Percentiles rank a stretch among this genome's conserved stretches.
Conservation (phyloP, 53 echinoderm and acorn worm species). For the Echinarachnius parma region DNA sequence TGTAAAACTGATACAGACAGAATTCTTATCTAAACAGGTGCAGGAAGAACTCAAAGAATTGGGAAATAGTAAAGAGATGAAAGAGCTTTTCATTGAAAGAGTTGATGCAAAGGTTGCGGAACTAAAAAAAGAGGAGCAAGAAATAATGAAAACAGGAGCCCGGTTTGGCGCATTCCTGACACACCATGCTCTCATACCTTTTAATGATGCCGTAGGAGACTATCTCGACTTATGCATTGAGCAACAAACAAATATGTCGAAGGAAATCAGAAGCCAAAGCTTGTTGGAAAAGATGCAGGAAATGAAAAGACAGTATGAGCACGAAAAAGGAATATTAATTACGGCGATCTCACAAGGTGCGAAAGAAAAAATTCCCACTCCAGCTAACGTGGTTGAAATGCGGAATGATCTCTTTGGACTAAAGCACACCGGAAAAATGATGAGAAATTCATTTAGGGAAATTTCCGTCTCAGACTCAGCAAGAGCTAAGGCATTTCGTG, state of each 20-base stretch:
- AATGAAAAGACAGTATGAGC: constrained; percentile 5
- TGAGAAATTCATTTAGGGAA: not conserved
- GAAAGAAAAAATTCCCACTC: not conserved
- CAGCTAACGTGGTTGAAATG: not conserved
- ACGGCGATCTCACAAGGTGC: not conserved
- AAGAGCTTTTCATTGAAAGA: too few species aligned
- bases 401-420: constrained; percentile 11
- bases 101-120: too few species aligned
- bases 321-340: not conserved
- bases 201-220: constrained; percentile 40
- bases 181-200: constrained; percentile 20
- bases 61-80: too few species aligned
- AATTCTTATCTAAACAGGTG: too few species aligned
- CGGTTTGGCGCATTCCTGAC: constrained; percentile 24
- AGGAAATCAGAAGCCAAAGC: not conserved
- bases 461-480: too few species aligned
- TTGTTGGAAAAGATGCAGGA: not conserved
- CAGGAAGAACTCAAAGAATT: too few species aligned
- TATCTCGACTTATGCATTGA: constrained; percentile 35
- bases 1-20: too few species aligned
- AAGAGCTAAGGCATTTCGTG: too few species aligned
- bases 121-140: too few species aligned
- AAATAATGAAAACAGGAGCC: too few species aligned
- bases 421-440: constrained; percentile 3
- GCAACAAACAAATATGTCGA: not conserved